phyloP scores from a whole-genome alignment of 1,140 invertebrate genomes.

The Drosophila leontia region DNA sequence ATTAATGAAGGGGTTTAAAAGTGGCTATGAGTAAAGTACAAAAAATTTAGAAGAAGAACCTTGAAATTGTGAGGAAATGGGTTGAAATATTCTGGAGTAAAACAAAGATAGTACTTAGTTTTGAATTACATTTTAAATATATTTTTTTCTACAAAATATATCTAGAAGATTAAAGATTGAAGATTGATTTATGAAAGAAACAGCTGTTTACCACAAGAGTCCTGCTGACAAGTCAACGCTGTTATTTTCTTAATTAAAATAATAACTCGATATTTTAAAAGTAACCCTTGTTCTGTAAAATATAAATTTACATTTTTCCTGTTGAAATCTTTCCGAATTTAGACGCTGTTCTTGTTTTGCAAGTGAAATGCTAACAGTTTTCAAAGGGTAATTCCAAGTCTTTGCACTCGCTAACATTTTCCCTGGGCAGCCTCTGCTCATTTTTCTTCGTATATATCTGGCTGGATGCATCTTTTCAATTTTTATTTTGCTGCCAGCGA shows the following conservation, averaged over 20 bases:
- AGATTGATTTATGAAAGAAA: not conserved
- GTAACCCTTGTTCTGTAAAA: not conserved
- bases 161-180: not conserved
- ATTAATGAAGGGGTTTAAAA: slow-evolving; percentile 11
- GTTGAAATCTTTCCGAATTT: not conserved
- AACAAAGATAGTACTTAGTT: not conserved
- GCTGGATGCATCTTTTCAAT: slow-evolving; percentile 75
- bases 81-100: not conserved
- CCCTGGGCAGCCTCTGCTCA: slow-evolving; percentile 17
- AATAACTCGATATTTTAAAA: not conserved
- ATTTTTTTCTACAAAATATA: not conserved
- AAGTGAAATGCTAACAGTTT: too few species aligned
- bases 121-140: not conserved
- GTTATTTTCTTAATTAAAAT: too few species aligned
- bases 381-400: slow-evolving; percentile 16
- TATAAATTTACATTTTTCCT: not conserved
- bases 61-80: not conserved
- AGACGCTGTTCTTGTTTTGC: not conserved
- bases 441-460: slow-evolving; percentile 60
- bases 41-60: not conserved
- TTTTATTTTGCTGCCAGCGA: slow-evolving; percentile 68
- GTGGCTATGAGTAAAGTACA: not conserved
- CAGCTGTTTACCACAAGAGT: not conserved
- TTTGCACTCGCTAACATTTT: not conserved
- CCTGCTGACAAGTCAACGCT: too few species aligned